Evolutionary conservation across 2,113 vertebrate species (phyloP), one percentile per base, ranked within the genome.

Genomic region (Psettodes erumei): DNA sequence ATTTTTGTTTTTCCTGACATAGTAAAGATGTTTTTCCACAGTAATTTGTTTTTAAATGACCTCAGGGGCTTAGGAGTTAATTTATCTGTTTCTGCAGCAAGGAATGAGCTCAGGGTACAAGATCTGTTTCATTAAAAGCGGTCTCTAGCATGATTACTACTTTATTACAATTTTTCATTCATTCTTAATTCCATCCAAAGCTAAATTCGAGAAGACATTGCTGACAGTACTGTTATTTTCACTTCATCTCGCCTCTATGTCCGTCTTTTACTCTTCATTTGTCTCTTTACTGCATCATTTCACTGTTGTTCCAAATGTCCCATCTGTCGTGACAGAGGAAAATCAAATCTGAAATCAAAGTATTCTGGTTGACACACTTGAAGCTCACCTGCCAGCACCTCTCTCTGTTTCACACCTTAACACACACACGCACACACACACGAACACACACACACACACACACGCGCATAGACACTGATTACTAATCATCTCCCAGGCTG

Each of bases 81-180:
- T 81, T 66, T 79, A 79, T 87, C 78, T 40, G 40, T 64, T 69
- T 61, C 59, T 51, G 50, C 72, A 77, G 63, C 40, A 28, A 51
- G 32, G 62, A 71, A 6, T 16, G 69, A 60, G 40, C 47, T 35
- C 13, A 23, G 21, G 23, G 27, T 51, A 75, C 45, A 19, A 53
- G 25, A 37, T 55, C 7, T 21, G 16, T 55, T 55, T 30, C 27
- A 59, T 32, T 33, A 1, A 27, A 35, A n/a, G 11, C 58, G 33
- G 21, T 56, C 66, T 38, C 19, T 32, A 28, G 59, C 51, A 1
- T 25, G 18, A 40, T 43, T 30, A 54, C 0, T 25, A 53, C n/a
- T 53, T 33, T 6, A 11, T 23, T 23, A 19, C 40, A 8, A 5
- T 45, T 32, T 27, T 48, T 53, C 4, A 54, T 35, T 70, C 30